A percentile compares a stretch with the other conserved stretches of the same genome.
Evolutionary conservation across 2,113 vertebrate species (phyloP).

Genomic region (Indicator indicator): DNA sequence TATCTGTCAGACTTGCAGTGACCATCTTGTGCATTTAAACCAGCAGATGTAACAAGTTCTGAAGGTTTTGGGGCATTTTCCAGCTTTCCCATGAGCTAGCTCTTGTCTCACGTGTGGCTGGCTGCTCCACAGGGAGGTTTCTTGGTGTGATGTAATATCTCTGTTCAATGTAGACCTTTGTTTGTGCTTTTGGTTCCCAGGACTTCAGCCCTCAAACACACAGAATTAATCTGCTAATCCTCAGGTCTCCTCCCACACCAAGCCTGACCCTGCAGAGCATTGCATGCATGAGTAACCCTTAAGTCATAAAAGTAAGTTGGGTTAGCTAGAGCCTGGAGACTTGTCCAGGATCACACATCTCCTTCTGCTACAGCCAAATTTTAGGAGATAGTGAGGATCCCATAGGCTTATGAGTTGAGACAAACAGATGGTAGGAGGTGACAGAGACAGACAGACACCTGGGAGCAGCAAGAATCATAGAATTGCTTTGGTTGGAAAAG

Average conservation of each 20-base stretch:
- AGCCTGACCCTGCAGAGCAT: neutral
- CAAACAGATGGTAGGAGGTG: neutral
- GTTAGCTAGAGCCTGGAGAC: neutral
- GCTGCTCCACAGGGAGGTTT: neutral
- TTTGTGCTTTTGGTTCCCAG: neutral
- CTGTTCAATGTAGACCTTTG: neutral
- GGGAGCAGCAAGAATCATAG: neutral
- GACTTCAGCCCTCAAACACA: neutral
- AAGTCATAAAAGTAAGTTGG: neutral
- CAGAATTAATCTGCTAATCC: neutral
- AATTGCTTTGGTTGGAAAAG: neutral
- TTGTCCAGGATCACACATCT: accelerated
- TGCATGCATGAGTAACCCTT: neutral
- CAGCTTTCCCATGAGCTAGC: neutral
- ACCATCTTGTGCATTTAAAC: neutral
- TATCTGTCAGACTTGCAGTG: neutral
- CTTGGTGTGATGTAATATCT: slow-evolving; percentile 2
- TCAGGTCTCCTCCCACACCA: neutral
- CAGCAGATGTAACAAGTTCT: neutral
- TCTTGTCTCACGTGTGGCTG: neutral
- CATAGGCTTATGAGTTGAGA: accelerated
- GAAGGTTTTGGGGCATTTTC: neutral
- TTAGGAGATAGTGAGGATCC: neutral
- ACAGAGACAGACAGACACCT: neutral
- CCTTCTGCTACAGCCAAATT: neutral